A percentile compares a stretch with the other conserved stretches of the same genome.
These are phyloP conservation scores for Nylanderia fulva DNA, from an alignment of 1,140 invertebrate genomes.

Conservation along the genomic window DNA sequence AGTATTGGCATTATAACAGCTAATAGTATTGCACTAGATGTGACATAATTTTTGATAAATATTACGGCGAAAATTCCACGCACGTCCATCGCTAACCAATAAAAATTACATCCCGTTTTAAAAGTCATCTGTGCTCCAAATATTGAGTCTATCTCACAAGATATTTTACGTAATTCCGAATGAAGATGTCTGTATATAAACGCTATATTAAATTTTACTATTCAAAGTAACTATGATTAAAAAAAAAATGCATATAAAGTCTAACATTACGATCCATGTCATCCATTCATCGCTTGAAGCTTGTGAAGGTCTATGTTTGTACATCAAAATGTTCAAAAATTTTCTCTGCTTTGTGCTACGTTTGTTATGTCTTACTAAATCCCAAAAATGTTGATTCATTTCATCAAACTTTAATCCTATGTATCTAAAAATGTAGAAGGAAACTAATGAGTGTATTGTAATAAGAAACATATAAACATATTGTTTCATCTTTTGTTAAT, in stretches of 20 bases:
- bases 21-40: background rate
- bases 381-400: background rate
- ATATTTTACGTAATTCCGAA: slow-evolving; percentile 21
- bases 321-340: background rate
- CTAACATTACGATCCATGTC: slow-evolving; percentile 7
- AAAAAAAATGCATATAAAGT: background rate
- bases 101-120: background rate
- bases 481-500: too few species aligned
- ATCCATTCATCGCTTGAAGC: background rate
- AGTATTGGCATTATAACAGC: rapidly evolving
- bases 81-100: background rate
- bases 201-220: background rate
- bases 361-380: background rate
- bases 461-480: too few species aligned
- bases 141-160: background rate
- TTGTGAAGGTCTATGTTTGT: background rate
- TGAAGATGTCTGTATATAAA: slow-evolving; percentile 12
- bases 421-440: background rate
- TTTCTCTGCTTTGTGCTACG: background rate
- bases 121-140: slow-evolving; percentile 25
- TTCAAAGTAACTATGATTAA: background rate
- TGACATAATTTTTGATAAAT: background rate
- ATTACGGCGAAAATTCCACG: background rate
- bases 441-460: background rate
- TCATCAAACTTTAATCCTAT: slow-evolving; percentile 11